These are phyloP conservation scores for Noctua janthina DNA, from an alignment of 2,888 invertebrate species.

Conservation along the genomic window DNA sequence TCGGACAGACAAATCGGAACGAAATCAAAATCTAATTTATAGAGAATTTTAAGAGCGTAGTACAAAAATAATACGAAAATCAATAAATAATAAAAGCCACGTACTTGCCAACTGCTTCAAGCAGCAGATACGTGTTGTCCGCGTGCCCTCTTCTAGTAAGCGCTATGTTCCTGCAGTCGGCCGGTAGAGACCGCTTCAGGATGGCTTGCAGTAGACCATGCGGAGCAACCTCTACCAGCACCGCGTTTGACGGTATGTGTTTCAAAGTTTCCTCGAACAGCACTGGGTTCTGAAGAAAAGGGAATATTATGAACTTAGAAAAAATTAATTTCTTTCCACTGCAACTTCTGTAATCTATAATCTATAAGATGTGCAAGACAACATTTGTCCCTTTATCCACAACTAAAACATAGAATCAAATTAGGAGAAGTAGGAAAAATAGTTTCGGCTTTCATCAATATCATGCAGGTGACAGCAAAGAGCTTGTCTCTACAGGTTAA, in stretches of 20 bases:
- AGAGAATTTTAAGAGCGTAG: no score
- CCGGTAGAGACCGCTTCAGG: conserved; percentile 93
- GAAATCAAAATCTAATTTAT: neutral
- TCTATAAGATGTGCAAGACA: neutral
- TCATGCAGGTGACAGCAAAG: neutral
- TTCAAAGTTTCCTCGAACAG: conserved; percentile 95
- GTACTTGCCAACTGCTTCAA: conserved; percentile 92
- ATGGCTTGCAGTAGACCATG: conserved; percentile 97
- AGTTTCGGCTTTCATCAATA: no score
- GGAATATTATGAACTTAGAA: neutral
- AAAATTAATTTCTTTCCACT: neutral
- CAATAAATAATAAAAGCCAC: conserved; percentile 58
- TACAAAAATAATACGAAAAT: neutral
- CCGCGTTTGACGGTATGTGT: conserved; percentile 94
- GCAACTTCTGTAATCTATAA: neutral
- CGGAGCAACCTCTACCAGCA: conserved; percentile 96
- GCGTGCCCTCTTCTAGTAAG: conserved; percentile 93
- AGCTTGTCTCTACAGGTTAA: neutral
- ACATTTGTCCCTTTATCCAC: neutral
- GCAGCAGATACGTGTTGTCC: conserved; percentile 90
- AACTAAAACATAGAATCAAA: neutral
- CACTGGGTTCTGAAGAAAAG: conserved; percentile 88
- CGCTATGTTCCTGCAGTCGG: conserved; percentile 92
- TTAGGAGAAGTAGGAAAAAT: neutral
- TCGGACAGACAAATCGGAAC: neutral